These are phyloP conservation scores for Notoglanidium macrostoma DNA, from an alignment of 2,797 vertebrate species.

Conservation along the genomic window DNA sequence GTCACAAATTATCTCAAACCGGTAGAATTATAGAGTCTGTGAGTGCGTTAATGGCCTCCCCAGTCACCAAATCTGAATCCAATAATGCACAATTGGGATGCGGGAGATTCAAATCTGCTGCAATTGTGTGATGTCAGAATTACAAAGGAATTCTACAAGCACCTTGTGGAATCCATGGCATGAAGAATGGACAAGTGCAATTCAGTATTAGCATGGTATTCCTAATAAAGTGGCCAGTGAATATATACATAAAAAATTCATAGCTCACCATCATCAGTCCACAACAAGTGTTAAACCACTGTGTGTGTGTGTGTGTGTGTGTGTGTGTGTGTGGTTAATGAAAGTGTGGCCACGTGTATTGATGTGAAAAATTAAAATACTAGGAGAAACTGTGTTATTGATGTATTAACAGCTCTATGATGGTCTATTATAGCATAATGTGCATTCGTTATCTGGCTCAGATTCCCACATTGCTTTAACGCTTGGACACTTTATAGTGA, in stretches of 20 bases:
- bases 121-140: background rate
- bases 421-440: background rate
- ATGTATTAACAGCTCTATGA: background rate
- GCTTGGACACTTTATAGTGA: background rate
- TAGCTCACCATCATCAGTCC: background rate
- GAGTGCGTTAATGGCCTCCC: background rate
- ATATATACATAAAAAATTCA: background rate
- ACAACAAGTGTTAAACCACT: background rate
- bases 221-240: background rate
- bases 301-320: background rate
- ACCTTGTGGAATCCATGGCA: background rate
- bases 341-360: background rate
- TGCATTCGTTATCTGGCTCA: conserved; percentile 4
- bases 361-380: background rate
- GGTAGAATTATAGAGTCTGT: background rate
- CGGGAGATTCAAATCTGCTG: background rate
- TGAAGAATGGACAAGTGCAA: background rate
- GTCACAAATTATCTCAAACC: background rate
- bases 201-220: background rate
- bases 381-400: background rate
- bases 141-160: background rate
- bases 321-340: background rate
- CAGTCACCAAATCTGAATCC: background rate
- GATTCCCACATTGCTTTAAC: background rate
- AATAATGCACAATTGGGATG: background rate